Base-by-base conservation (phyloP, 2,888 invertebrate species). In the Lepidocyrtoides sp. region DNA sequence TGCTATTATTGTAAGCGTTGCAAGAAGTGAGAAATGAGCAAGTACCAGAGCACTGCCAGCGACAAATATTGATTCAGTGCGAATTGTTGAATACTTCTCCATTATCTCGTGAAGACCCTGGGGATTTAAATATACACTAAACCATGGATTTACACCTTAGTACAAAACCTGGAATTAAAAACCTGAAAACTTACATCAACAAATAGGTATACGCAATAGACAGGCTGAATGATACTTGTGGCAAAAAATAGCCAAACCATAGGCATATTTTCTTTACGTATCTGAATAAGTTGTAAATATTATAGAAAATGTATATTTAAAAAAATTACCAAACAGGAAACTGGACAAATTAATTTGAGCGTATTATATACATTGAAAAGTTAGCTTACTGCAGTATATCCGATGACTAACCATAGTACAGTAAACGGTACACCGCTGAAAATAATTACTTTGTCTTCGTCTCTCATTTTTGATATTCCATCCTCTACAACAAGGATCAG, bases 11-110 rank as follows among this genome's bases (percentile, higher is more conserved):
- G 69, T 57, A 41, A 93, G 17, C 2, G 89, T 77, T 2, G 93
- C 93, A 1, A 94, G 72, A 5, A 94, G 89, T 44, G 91, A 91
- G 60, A 94, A 94, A 57, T 94, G 94, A 7, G 93, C 83, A 1
- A 91, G 1, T 0, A 92, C 75, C 17, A 92, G 75, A 4, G 91
- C 79, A 14, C 8, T 51, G 23, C 91, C 92, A 10, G 93, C 90
- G 29, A 93, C 81, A 51, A 90, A 93, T 48, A 91, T 79, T 29
- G 86, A 60, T n/a, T 85, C 77, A 32, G 82, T 93, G 5, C 93
- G 41, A 12, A 86, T 89, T 8, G 93, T 69, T 7, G 91, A 83
- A 66, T 90, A 93, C 1, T 26, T 54, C 23, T 88, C 79, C 2
- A 66, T 26, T 7, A 87, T 86, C 72, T 91, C 89, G 3, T 91